Evolutionary conservation across 2,888 invertebrate genomes (phyloP), one percentile per base, ranked within the genome.

Genomic region (Epiblema foenella): DNA sequence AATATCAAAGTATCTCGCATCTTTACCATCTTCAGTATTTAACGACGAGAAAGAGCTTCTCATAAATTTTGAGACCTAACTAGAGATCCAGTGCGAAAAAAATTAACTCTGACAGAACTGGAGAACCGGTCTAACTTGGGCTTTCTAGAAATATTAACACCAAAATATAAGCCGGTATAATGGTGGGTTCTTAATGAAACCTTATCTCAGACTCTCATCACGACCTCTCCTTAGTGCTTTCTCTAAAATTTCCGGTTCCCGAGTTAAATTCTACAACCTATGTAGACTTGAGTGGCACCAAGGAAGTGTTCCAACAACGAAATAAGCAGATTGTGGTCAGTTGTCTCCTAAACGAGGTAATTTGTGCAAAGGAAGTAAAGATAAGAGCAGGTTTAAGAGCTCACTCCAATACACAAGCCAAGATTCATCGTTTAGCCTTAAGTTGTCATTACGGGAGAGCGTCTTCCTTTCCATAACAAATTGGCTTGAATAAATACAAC

Each of bases 401-500:
- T 46, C 7, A 46, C n/a, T 46, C n/a, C 1, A 42, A 46, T 46
- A 46, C 1, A 46, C n/a, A n/a, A n/a, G 46, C 12, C 7, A n/a
- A 46, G n/a, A n/a, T 46, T 46, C 46, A 46, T 8, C 7, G n/a
- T 15, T 15, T 42, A 7, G 15, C 15, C 15, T 20, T 64, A 18
- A 15, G 0, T 20, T 59, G 15, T 51, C n/a, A 9, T 49, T 24
- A 29, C 8, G 18, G n/a, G 18, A 37, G 10, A 51, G 8, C 4
- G 11, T 49, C 46, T 24, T 63, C 56, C 57, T 57, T 17, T 49
- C 49, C 37, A 49, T 33, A 63, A 57, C 57, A 20, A 29, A 64
- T 64, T 49, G 39, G 49, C 56, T 51, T 57, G 2, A 51, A 69
- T 62, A 62, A 54, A 65, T 52, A 58, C 58, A 56, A 51, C 18